phyloP scores from a whole-genome alignment of 1,140 invertebrate genomes.

The Trinorchestia longiramus region DNA sequence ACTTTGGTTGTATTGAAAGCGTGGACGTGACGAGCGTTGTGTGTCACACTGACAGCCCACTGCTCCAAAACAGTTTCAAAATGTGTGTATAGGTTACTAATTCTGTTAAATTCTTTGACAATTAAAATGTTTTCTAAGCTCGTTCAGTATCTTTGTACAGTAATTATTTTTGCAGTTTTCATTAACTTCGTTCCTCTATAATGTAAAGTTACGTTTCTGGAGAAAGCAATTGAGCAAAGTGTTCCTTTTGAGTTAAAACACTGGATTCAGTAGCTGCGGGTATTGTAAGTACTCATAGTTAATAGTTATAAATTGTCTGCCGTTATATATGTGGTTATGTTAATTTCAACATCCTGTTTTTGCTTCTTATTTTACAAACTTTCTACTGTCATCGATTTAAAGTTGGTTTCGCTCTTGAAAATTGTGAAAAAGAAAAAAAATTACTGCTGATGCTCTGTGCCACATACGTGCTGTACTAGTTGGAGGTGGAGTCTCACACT shows the following conservation, averaged over 20 bases:
- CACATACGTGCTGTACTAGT: not conserved
- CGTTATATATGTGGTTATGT: not conserved
- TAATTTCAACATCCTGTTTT: not conserved
- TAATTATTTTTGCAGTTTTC: not conserved
- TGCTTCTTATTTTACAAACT: not conserved
- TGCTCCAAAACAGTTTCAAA: too few species aligned
- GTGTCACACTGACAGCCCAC: too few species aligned
- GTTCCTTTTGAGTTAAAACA: not conserved
- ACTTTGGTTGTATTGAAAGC: too few species aligned
- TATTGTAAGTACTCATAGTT: not conserved
- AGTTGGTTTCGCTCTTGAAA: not conserved
- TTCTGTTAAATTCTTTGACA: too few species aligned
- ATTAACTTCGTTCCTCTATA: not conserved
- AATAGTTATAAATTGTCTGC: not conserved
- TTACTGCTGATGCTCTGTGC: not conserved
- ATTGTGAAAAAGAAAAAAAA: not conserved
- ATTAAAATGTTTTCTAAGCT: too few species aligned
- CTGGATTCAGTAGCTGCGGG: not conserved
- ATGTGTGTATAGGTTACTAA: too few species aligned
- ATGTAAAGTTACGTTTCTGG: not conserved
- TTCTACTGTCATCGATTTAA: not conserved
- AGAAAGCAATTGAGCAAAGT: not conserved
- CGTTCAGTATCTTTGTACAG: not conserved
- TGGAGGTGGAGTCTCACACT: not conserved
- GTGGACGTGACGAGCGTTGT: too few species aligned